A percentile compares a stretch with the other conserved stretches of the same genome.
Conservation (phyloP, 2,113 vertebrate genomes). For the Anhinga rufa region DNA sequence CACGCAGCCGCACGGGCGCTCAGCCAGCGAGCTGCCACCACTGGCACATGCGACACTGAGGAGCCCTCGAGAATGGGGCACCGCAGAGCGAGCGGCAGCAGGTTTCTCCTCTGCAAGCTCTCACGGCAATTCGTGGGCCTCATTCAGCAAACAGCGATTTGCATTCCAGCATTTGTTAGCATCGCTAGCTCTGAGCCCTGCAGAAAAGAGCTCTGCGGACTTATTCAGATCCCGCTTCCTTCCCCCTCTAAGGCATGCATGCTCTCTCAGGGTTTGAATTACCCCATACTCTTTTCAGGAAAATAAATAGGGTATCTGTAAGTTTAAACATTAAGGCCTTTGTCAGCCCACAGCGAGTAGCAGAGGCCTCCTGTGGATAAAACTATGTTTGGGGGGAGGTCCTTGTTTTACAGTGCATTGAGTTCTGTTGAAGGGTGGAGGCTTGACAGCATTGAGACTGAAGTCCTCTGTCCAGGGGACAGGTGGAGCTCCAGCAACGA, state of each 20-base stretch:
- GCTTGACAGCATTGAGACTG: background rate
- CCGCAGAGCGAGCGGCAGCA: rapidly evolving
- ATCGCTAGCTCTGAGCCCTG: background rate
- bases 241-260: background rate
- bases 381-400: background rate
- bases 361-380: slow-evolving; percentile 11
- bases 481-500: background rate
- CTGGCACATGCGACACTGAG: rapidly evolving
- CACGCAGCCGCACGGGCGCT: background rate
- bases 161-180: rapidly evolving
- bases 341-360: background rate
- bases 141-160: rapidly evolving
- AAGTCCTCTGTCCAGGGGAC: background rate
- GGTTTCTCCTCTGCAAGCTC: background rate
- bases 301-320: slow-evolving; percentile 7
- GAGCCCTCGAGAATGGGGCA: background rate
- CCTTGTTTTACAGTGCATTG: background rate
- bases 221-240: background rate
- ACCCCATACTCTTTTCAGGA: background rate
- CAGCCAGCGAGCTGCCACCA: background rate
- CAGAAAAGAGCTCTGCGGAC: background rate
- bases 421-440: background rate
- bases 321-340: slow-evolving; percentile 20
- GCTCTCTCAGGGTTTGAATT: background rate
- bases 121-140: rapidly evolving